Evolutionary conservation across 2,113 vertebrate genomes (phyloP).

Genomic region (Silurus meridionalis): DNA sequence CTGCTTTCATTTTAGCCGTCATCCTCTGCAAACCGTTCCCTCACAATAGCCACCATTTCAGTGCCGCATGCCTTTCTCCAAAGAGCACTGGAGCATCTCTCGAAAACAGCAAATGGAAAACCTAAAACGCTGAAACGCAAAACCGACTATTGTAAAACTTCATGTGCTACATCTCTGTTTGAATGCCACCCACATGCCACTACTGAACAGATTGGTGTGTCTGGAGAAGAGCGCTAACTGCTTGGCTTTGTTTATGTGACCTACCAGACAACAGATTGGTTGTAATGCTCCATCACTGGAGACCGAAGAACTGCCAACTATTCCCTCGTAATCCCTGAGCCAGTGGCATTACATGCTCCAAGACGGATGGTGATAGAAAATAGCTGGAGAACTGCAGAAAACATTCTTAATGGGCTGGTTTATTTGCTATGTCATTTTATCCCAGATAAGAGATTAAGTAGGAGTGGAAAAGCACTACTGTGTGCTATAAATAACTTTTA

Average conservation of each 20-base stretch:
- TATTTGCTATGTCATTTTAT: neutral
- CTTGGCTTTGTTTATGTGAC: slow-evolving; percentile 34
- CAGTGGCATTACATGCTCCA: slow-evolving; percentile 6
- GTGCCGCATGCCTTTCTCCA: neutral
- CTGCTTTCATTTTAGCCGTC: neutral
- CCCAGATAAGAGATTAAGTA: neutral
- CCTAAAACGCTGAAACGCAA: neutral
- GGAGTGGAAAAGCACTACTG: neutral
- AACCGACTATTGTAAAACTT: neutral
- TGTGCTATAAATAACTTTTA: neutral
- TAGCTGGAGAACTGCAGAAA: neutral
- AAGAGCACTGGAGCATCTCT: neutral
- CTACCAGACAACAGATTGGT: slow-evolving; percentile 33
- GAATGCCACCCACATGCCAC: slow-evolving; percentile 22
- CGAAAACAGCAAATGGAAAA: neutral
- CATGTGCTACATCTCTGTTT: neutral
- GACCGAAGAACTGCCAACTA: slow-evolving; percentile 23
- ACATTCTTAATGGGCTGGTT: neutral
- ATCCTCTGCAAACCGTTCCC: neutral
- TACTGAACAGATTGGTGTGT: slow-evolving; percentile 26
- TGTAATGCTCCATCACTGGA: slow-evolving; percentile 19
- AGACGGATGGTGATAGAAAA: slow-evolving; percentile 1
- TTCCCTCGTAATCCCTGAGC: slow-evolving; percentile 3
- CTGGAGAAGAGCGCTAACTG: slow-evolving; percentile 25
- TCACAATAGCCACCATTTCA: neutral